A percentile compares a stretch with the other conserved stretches of the same genome.
Conservation (phyloP, 2,888 invertebrate species). For the Seladonia tumulorum region DNA sequence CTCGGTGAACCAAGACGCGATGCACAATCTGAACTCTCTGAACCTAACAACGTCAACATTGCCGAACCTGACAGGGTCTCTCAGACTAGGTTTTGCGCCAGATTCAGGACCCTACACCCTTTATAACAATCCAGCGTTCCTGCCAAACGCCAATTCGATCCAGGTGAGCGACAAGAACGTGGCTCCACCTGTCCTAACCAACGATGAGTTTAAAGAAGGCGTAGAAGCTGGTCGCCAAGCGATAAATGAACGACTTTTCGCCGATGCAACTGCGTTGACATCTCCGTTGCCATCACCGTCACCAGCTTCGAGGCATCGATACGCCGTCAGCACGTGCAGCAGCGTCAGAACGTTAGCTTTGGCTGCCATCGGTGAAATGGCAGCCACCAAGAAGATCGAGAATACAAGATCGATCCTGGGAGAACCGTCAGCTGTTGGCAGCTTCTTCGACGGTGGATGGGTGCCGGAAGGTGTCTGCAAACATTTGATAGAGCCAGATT, state of each 20-base stretch:
- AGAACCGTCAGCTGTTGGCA: conserved; percentile 74
- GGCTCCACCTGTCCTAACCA: conserved; percentile 73
- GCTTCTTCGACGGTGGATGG: conserved; percentile 79
- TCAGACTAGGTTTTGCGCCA: conserved; percentile 43
- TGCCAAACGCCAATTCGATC: conserved; percentile 12
- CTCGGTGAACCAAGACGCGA: conserved; percentile 69
- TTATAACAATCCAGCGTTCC: conserved; percentile 37
- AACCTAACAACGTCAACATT: conserved; percentile 28
- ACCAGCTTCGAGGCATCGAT: conserved; percentile 90
- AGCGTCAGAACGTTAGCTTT: conserved; percentile 88
- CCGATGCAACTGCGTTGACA: conserved; percentile 85
- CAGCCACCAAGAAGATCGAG: conserved; percentile 88
- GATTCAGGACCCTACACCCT: conserved; percentile 46
- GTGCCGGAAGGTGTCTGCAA: conserved; percentile 71
- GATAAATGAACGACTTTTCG: conserved; percentile 85
- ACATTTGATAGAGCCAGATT: conserved; percentile 70
- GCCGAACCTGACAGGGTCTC: neutral
- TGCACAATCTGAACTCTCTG: conserved; percentile 1
- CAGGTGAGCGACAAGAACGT: neutral
- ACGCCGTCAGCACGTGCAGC: conserved; percentile 88
- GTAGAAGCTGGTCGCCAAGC: conserved; percentile 86
- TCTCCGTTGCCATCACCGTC: conserved; percentile 86
- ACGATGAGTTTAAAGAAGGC: conserved; percentile 85
- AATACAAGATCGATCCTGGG: conserved; percentile 80
- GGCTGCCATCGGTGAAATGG: conserved; percentile 89